phyloP scores from a whole-genome alignment of 2,113 vertebrate species.

The Rhadina sibilatrix region DNA sequence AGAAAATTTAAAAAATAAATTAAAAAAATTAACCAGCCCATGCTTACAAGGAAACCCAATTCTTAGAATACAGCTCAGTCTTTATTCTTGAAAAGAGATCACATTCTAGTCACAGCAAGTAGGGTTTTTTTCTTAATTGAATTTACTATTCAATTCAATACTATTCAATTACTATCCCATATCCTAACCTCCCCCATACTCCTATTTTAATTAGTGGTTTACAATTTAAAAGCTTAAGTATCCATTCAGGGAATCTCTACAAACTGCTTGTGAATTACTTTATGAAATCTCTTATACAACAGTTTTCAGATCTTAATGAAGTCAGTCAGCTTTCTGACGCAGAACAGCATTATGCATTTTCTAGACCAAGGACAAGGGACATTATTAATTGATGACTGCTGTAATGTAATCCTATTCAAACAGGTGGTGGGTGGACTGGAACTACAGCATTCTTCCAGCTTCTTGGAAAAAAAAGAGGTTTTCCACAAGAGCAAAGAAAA shows the following conservation, averaged over 20 bases:
- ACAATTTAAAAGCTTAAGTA: neutral
- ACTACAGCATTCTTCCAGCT: neutral
- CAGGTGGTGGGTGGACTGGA: neutral
- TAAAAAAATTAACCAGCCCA: neutral
- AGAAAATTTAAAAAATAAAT: neutral
- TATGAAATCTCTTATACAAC: neutral
- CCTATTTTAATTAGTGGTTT: neutral
- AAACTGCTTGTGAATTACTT: neutral
- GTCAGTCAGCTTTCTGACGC: neutral
- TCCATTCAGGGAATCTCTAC: neutral
- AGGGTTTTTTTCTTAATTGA: neutral
- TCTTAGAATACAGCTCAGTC: neutral
- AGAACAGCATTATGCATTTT: neutral
- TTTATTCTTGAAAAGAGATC: neutral
- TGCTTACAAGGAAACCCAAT: neutral
- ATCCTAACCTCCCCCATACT: neutral
- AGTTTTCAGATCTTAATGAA: neutral
- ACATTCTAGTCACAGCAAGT: neutral
- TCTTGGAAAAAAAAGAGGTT: neutral
- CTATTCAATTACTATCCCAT: neutral
- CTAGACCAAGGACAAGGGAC: neutral
- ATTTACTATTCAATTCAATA: neutral
- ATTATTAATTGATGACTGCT: neutral
- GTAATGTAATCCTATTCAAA: neutral
- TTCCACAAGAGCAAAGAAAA: neutral